Evolutionary conservation across 2,888 invertebrate genomes (phyloP).

Genomic region (Lobophora halterata): DNA sequence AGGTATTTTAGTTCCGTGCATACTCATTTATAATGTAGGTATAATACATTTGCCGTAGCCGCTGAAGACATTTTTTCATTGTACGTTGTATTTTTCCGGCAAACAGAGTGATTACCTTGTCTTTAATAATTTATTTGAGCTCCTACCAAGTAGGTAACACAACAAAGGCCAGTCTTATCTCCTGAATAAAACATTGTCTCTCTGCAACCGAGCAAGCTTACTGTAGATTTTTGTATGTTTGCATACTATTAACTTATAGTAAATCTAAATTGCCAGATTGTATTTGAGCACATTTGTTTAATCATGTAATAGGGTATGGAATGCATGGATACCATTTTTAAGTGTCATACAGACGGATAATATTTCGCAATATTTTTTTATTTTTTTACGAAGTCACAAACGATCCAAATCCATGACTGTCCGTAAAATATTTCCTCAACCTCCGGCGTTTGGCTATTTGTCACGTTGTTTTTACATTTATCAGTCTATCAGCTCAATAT

Average conservation of each 20-base stretch:
- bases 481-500: constrained; percentile 34
- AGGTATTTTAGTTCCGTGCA: constrained; percentile 38
- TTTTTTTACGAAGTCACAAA: constrained; percentile 16
- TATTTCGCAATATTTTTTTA: constrained; percentile 16
- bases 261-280: constrained; percentile 13
- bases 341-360: too few species aligned
- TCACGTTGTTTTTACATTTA: constrained; percentile 43
- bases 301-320: too few species aligned
- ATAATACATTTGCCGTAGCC: constrained; percentile 45
- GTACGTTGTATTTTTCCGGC: constrained; percentile 54
- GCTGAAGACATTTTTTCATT: constrained; percentile 55
- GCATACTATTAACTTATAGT: constrained; percentile 30
- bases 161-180: constrained; percentile 67
- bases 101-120: constrained; percentile 67
- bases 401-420: constrained; percentile 15
- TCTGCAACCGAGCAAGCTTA: constrained; percentile 50
- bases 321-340: too few species aligned
- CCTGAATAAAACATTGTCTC: constrained; percentile 68
- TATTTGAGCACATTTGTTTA: too few species aligned
- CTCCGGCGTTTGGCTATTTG: constrained; percentile 30
- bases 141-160: constrained; percentile 63
- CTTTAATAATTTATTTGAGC: constrained; percentile 69
- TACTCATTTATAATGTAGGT: constrained; percentile 46
- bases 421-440: constrained; percentile 16
- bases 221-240: constrained; percentile 45